Conservation (phyloP, 1,140 invertebrate genomes). For the Hesperophylax magnus region DNA sequence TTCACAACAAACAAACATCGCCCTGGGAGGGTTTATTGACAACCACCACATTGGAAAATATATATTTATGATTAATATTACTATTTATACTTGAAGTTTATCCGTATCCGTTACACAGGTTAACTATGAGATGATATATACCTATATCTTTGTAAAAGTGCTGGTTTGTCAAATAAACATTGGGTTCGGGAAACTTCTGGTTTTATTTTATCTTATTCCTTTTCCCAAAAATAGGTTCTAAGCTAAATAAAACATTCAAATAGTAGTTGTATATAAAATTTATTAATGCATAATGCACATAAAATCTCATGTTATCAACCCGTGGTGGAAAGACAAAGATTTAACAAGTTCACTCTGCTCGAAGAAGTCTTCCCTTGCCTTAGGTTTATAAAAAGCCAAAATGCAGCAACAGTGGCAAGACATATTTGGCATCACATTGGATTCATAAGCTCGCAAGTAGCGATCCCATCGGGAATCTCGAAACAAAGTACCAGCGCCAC, state of each 20-base stretch:
- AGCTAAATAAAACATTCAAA: conserved; percentile 9
- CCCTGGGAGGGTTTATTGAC: no score
- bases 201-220: conserved; percentile 41
- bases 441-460: conserved; percentile 42
- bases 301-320: conserved; percentile 20
- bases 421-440: conserved; percentile 49
- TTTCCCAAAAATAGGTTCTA: background rate
- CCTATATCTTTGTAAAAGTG: conserved; percentile 51
- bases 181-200: conserved; percentile 53
- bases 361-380: conserved; percentile 9
- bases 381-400: conserved; percentile 44
- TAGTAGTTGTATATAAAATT: conserved; percentile 48
- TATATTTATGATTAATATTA: conserved; percentile 40
- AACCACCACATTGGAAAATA: conserved; percentile 26
- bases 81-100: conserved; percentile 44
- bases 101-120: conserved; percentile 28
- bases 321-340: conserved; percentile 10
- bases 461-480: conserved; percentile 8
- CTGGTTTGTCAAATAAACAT: conserved; percentile 57
- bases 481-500: conserved; percentile 17
- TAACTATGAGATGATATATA: background rate
- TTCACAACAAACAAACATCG: background rate
- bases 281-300: conserved; percentile 46
- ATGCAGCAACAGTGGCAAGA: conserved; percentile 44
- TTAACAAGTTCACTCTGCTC: background rate